These are phyloP conservation scores for Ruditapes philippinarum DNA, from an alignment of 1,140 invertebrate species.

Conservation along the genomic window DNA sequence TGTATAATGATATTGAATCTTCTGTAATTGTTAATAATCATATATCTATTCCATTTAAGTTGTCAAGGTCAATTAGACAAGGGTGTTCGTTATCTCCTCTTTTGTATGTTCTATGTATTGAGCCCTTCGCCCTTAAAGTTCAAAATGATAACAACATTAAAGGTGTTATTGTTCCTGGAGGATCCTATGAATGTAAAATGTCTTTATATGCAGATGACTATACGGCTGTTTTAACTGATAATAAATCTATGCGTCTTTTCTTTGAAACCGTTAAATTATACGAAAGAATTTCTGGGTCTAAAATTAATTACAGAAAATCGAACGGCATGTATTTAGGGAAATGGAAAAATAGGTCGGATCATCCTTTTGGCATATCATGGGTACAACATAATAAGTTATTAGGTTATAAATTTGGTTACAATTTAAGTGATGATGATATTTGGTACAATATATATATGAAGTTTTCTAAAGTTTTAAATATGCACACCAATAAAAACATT, in stretches of 20 bases:
- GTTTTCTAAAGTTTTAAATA: slow-evolving; percentile 38
- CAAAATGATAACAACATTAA: slow-evolving; percentile 12
- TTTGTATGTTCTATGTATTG: slow-evolving; percentile 18
- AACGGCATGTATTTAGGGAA: slow-evolving; percentile 68
- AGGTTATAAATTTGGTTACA: slow-evolving; percentile 62
- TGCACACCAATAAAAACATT: slow-evolving; percentile 52
- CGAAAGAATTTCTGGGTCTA: slow-evolving; percentile 67
- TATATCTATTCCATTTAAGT: neutral
- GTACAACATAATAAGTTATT: slow-evolving; percentile 62
- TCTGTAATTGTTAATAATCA: slow-evolving; percentile 23
- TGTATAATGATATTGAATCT: slow-evolving; percentile 64
- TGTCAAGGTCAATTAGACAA: neutral
- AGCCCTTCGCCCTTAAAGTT: neutral
- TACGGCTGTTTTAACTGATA: slow-evolving; percentile 55
- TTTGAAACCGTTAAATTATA: slow-evolving; percentile 57
- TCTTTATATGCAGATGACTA: slow-evolving; percentile 74
- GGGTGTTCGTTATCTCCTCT: slow-evolving; percentile 33
- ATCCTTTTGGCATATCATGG: slow-evolving; percentile 72
- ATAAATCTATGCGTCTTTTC: slow-evolving; percentile 51
- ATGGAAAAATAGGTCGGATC: slow-evolving; percentile 67
- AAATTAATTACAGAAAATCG: slow-evolving; percentile 70
- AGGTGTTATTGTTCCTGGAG: slow-evolving; percentile 56
- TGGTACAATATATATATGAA: slow-evolving; percentile 66
- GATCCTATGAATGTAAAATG: slow-evolving; percentile 51
- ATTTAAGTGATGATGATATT: slow-evolving; percentile 56